Evolutionary conservation across 2,888 invertebrate species (phyloP), one percentile per base, ranked within the genome.

Genomic region (Parnassius apollo): DNA sequence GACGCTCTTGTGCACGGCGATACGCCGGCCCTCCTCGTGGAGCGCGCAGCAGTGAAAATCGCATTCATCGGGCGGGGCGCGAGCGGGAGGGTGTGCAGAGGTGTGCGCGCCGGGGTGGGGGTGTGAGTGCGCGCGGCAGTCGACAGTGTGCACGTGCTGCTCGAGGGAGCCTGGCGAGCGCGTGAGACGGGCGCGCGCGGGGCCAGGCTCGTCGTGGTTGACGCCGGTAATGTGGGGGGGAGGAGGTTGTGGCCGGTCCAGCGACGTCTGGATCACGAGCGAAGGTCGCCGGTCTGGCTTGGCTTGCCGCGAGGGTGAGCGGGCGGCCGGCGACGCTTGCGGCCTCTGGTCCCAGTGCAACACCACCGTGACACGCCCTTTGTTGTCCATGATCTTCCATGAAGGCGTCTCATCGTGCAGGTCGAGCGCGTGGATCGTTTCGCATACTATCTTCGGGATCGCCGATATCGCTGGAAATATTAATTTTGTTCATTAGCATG

Each of bases 381-480:
- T 97, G 94, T 97, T 97, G 95, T 98, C 98, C 97, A 98, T 98
- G 93, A 98, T 98, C 93, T 98, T 98, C 98, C 98, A 98, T 93
- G 97, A 97, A 85, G 98, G 98, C 87, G 97, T 97, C 93, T 98
- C 97, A 96, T 97, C 97, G 93, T 97, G 97, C 87, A 98, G 93
- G 92, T 98, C 97, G 93, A 98, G 93, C 74, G 97, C 97, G 94
- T 97, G 96, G 88, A 98, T 97, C 83, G 98, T 98, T 93, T 98
- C 98, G 94, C 98, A 98, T 91, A 98, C 98, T 94, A 98, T 98
- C 93, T 96, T 96, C 79, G 98, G 98, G 80, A 98, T 97, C 80
- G 97, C 97, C 86, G 97, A 96, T 93, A 98, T 97, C 79, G 97
- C 98, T 98, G 93, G 46, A 93, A 92, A 50, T 45, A 13, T 51